Conservation (phyloP, 2,797 vertebrate species). For the Sitta carolinensis region DNA sequence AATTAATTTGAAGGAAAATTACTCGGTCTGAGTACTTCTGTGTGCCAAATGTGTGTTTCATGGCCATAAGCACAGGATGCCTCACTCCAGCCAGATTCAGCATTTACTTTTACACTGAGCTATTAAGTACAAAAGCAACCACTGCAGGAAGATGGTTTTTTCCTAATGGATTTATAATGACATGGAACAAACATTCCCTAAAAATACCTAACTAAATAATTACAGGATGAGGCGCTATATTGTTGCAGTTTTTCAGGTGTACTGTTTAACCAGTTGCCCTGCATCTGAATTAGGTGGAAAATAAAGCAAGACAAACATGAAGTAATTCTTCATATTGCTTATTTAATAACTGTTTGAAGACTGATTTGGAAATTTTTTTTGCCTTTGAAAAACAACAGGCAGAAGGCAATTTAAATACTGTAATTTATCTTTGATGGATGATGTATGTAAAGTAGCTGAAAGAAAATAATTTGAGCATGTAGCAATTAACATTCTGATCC, state of each 20-base stretch:
- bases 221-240: background rate
- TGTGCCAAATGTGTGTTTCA: background rate
- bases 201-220: background rate
- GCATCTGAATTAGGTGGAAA: background rate
- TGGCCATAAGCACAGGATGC: background rate
- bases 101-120: background rate
- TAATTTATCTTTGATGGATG: constrained; percentile 52
- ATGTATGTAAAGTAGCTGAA: constrained; percentile 31
- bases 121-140: background rate
- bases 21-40: background rate
- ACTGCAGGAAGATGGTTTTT: background rate
- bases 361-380: background rate
- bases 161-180: background rate
- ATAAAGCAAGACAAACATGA: background rate
- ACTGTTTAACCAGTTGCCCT: background rate
- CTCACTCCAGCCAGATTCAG: background rate
- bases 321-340: background rate
- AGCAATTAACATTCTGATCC: constrained; percentile 52
- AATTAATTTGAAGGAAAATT: constrained; percentile 4
- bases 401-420: constrained; percentile 31
- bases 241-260: background rate
- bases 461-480: constrained; percentile 17
- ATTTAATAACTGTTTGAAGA: background rate
- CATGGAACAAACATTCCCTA: background rate
- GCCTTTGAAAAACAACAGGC: background rate